Base-by-base conservation (phyloP, 2,797 vertebrate species). In the Tarsius wallacei region DNA sequence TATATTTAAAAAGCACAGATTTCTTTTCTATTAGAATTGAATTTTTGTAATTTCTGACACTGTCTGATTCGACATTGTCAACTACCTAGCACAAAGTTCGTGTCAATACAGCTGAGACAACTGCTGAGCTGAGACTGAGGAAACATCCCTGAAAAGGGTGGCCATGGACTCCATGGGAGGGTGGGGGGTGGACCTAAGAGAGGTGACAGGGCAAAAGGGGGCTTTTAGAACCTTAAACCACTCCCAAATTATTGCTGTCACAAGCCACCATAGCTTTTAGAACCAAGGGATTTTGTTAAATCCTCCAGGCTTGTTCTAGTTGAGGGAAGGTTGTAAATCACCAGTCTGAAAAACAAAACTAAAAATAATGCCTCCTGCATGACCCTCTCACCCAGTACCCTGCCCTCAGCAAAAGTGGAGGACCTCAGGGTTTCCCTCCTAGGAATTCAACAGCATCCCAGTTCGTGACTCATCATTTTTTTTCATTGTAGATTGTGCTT, bases 161-260 rank as follows among this genome's bases (percentile, higher is more conserved):
- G 3, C 7, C 19, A 7, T 6, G 47, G 26, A 26, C 6, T 68
- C n/a, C 5, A 1, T n/a, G n/a, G n/a, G n/a, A n/a, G n/a, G 47
- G 11, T 0, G 0, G 2, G 8, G 2, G 1, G 2, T 15, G 6
- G 3, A 19, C 4, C 47, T 47, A 13, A 26, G 82, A 55, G 26
- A 83, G 71, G 8, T n/a, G 77, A 36, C 1, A 49, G 57, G 21
- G n/a, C 11, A 49, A n/a, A 0, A 17, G 68, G 49, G 42, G 22
- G 2, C 24, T 22, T 73, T 90, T 53, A 61, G 33, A 80, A 70
- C 1, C 14, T 16, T 1, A 7, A 24, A 1, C 28, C 33, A 0
- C 24, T 71, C 26, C 6, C 26, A 71, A 53, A 70, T 53, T 53
- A 78, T 28, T 22, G 49, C 57, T n/a, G 19, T 70, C 36, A 82